Percentiles rank a stretch among this genome's conserved stretches.
Conservation (phyloP, 2,797 vertebrate genomes). For the Salarias fasciatus region DNA sequence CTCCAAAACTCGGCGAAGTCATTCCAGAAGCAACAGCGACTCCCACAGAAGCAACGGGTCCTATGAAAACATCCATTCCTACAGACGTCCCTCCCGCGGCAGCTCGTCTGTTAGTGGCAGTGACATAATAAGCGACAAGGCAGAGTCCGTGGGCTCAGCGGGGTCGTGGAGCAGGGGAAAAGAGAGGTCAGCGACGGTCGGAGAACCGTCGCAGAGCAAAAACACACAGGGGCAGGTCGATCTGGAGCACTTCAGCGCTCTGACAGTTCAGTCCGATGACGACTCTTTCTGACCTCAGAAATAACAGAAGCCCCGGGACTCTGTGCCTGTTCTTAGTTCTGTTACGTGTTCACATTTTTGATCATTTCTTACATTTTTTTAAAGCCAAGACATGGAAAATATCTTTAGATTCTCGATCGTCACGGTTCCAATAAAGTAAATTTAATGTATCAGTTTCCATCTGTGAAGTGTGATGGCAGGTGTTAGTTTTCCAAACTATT, state of each 20-base stretch:
- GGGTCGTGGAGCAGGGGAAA: constrained; percentile 34
- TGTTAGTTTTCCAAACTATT: not conserved
- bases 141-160: constrained; percentile 50
- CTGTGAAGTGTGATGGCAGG: not conserved
- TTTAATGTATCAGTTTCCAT: no score
- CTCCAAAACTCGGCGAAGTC: constrained; percentile 27
- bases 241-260: constrained; percentile 46
- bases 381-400: no score
- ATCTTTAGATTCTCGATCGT: no score
- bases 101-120: constrained; percentile 47
- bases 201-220: constrained; percentile 38
- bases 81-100: constrained; percentile 34
- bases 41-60: constrained; percentile 56
- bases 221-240: constrained; percentile 18
- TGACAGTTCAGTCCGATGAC: constrained; percentile 44
- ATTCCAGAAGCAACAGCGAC: constrained; percentile 25
- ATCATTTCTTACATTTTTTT: not conserved
- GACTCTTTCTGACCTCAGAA: constrained; percentile 41
- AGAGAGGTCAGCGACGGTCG: constrained; percentile 13
- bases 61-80: constrained; percentile 43
- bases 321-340: not conserved
- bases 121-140: constrained; percentile 61
- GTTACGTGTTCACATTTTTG: not conserved
- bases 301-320: not conserved
- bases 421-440: no score